A percentile compares a stretch with the other conserved stretches of the same genome.
Conservation (phyloP, 1,140 invertebrate species). For the Drosophila kanapiae region DNA sequence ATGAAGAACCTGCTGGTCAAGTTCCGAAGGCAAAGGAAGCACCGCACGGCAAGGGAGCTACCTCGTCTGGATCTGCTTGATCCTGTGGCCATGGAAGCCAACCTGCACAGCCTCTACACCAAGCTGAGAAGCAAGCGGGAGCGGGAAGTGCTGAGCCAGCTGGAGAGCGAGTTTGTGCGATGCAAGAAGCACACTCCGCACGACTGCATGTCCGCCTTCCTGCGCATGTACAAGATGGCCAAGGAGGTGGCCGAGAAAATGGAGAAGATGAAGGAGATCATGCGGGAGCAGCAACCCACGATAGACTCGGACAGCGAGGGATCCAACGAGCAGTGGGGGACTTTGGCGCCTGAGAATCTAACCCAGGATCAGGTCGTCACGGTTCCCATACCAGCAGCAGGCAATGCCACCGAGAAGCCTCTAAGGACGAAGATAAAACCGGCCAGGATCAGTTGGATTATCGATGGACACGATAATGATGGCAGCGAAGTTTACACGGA, state of each 20-base stretch:
- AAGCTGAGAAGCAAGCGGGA: slow-evolving; percentile 68
- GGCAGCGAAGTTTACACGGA: slow-evolving; percentile 54
- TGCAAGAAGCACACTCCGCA: slow-evolving; percentile 74
- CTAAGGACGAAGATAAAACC: slow-evolving; percentile 65
- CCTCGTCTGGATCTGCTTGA: slow-evolving; percentile 45
- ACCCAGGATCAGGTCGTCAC: slow-evolving; percentile 24
- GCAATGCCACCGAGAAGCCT: slow-evolving; percentile 41
- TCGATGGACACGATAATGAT: slow-evolving; percentile 71
- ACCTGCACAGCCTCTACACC: slow-evolving; percentile 58
- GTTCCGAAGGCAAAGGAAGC: slow-evolving; percentile 52
- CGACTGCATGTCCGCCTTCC: slow-evolving; percentile 75
- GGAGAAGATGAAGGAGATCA: slow-evolving; percentile 78
- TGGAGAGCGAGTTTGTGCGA: slow-evolving; percentile 68
- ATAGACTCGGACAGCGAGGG: slow-evolving; percentile 47
- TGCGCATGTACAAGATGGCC: slow-evolving; percentile 77
- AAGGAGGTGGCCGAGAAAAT: slow-evolving; percentile 77
- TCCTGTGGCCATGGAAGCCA: slow-evolving; percentile 59
- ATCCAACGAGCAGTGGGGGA: slow-evolving; percentile 4
- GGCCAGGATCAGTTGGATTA: slow-evolving; percentile 72
- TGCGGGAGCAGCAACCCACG: slow-evolving; percentile 55
- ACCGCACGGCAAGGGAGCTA: slow-evolving; percentile 31
- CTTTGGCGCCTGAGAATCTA: slow-evolving; percentile 3
- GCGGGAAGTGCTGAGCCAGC: slow-evolving; percentile 45
- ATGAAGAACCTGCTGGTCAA: slow-evolving; percentile 62
- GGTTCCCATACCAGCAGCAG: not conserved